A percentile compares a stretch with the other conserved stretches of the same genome.
These are phyloP conservation scores for Petrocephalus sullivani DNA, from an alignment of 2,797 vertebrate species.

Conservation along the genomic window DNA sequence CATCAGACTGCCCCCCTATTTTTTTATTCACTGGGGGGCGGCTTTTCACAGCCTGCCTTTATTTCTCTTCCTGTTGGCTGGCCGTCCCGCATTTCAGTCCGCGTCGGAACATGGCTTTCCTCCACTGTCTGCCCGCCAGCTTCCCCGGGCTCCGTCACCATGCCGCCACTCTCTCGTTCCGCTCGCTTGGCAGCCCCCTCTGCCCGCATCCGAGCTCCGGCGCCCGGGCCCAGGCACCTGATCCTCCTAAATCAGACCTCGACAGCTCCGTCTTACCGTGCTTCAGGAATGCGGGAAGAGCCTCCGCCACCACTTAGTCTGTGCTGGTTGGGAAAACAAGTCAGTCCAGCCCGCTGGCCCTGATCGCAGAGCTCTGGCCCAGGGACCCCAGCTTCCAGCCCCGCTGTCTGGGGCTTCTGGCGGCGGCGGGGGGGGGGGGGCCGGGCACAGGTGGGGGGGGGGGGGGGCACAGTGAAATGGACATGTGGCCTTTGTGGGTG, in stretches of 20 bases:
- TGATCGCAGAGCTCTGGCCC: not conserved
- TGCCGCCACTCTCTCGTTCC: not conserved
- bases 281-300: not conserved
- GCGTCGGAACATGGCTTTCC: conserved; percentile 62
- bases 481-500: not conserved
- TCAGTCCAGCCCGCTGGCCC: not conserved
- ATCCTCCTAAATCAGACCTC: conserved; percentile 16
- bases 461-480: not conserved
- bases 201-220: not conserved
- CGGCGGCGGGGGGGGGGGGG: not conserved
- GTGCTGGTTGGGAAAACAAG: not conserved
- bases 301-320: not conserved
- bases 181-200: not conserved
- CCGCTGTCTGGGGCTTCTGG: not conserved
- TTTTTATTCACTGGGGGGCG: not conserved
- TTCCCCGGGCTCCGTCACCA: not conserved
- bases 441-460: not conserved
- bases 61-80: conserved; percentile 53
- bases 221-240: not conserved
- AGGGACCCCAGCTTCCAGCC: not conserved
- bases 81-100: conserved; percentile 59
- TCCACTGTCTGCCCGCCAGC: conserved; percentile 22
- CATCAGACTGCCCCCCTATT: not conserved
- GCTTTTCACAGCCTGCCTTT: conserved; percentile 18
- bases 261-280: not conserved